Base-by-base conservation (phyloP, 1,140 invertebrate genomes). In the Ceratosolen fusciceps region DNA sequence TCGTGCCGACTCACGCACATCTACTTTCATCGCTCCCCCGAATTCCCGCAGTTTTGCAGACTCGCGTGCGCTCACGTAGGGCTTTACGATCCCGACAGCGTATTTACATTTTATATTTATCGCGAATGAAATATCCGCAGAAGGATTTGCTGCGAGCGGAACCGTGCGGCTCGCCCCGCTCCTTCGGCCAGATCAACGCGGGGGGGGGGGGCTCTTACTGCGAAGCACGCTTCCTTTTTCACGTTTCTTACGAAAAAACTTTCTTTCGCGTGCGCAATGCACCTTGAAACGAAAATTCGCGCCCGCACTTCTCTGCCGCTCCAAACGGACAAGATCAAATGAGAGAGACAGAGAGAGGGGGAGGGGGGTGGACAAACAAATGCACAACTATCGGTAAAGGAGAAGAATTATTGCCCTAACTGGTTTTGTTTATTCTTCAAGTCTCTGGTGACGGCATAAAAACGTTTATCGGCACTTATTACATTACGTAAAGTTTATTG, bases 91-190 rank as follows among this genome's bases (percentile, higher is more conserved):
- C 80, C 81, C 73, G 76, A 67, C 68, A 47, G 47, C 58, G 67
- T 74, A 88, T 88, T 87, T 87, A 83, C 85, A 88, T 87, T 87
- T 87, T 85, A 87, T 86, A 87, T 86, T 87, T 88, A 85, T 85
- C 82, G 80, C 82, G 83, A 86, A 85, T 82, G 83, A 80, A 52
- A 70, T 80, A 81, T 67, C 37, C 58, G 71, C 78, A 75, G 60
- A 74, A 54, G 31, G 70, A 52, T 26, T 24, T 16, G 43, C 26
- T 12, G n/a, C n/a, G n/a, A n/a, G n/a, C n/a, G n/a, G n/a, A n/a
- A n/a, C n/a, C n/a, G n/a, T n/a, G n/a, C n/a, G n/a, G n/a, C n/a
- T n/a, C n/a, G n/a, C n/a, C n/a, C n/a, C n/a, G n/a, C n/a, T n/a
- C n/a, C n/a, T n/a, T n/a, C n/a, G n/a, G 49, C 24, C 37, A 67